Evolutionary conservation across 2,113 vertebrate genomes (phyloP), one percentile per base, ranked within the genome.

Genomic region (Sinocyclocheilus rhinocerous): DNA sequence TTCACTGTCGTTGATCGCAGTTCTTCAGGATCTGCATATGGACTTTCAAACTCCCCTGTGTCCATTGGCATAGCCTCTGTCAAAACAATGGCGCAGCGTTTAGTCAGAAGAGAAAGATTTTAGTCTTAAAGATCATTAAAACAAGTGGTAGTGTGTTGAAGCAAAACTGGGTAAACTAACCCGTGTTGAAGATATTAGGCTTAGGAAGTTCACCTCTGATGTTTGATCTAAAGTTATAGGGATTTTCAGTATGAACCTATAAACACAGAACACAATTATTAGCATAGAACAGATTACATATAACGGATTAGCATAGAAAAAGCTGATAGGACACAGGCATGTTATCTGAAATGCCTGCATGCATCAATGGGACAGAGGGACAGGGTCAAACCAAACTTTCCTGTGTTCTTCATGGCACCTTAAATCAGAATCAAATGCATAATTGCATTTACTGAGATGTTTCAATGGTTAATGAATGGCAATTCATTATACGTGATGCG

Each of bases 11-110:
- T 96, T 42, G 95, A 96, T 78, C 96, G 93, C 63, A 99, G 95
- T 92, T 99, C 97, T 84, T 99, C 97, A 0, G 98, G 98, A 91
- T 99, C 98, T 0, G 97, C 98, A 1, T 99, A 99, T 3, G 97
- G 97, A 90, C 97, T 98, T 91, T 98, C 96, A 6, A 98, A 99
- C 24, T 97, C 97, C 50, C 93, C 95, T 0, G 97, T 98, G 91
- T 98, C 97, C 97, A 99, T 99, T n/a, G 98, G 98, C 93, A 99
- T 93, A 0, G 95, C 95, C 76, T 96, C 95, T 92, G 88, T 20
- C 6, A 42, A 70, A 39, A 42, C 36, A 73, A n/a, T 10, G 22
- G 52, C 6, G 52, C 1, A 11, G 29, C 18, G 15, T 36, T 69
- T 36, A 55, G 45, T 52, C 50, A 52, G 50, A 1, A 52, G 4